These are phyloP conservation scores for Rhabdomys dilectus DNA, from an alignment of 2,113 vertebrate genomes.

Conservation along the genomic window DNA sequence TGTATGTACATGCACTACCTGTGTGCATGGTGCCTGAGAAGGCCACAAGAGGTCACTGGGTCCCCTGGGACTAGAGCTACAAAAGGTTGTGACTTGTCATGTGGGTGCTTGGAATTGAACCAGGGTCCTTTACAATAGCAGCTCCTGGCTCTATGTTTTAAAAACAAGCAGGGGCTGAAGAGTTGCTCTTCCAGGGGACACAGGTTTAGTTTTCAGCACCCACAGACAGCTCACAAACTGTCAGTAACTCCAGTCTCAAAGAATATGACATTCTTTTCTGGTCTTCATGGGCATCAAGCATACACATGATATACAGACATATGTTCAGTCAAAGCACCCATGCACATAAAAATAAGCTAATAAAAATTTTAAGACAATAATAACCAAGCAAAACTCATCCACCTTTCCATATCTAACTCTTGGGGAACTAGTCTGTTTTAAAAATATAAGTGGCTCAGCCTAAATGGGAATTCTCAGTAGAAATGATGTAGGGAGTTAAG, in stretches of 20 bases:
- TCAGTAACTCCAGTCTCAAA: background rate
- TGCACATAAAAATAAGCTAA: background rate
- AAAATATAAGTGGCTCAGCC: background rate
- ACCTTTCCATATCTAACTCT: background rate
- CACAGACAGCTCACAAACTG: background rate
- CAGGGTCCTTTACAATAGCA: background rate
- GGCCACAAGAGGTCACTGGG: background rate
- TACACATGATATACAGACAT: background rate
- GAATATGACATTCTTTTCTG: background rate
- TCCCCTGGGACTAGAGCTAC: background rate
- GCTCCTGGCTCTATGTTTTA: background rate
- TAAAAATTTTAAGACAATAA: background rate
- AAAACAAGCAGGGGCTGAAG: background rate
- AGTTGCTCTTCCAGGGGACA: background rate
- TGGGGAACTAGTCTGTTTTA: background rate
- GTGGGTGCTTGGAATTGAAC: background rate
- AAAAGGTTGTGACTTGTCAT: background rate
- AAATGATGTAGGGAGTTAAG: background rate
- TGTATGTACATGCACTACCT: background rate
- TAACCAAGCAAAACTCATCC: background rate
- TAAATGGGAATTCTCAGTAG: background rate
- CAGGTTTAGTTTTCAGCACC: background rate
- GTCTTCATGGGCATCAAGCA: background rate
- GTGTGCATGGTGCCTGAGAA: background rate
- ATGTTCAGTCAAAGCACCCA: background rate